phyloP scores from a whole-genome alignment of 2,797 vertebrate species.

The Nothura maculosa region DNA sequence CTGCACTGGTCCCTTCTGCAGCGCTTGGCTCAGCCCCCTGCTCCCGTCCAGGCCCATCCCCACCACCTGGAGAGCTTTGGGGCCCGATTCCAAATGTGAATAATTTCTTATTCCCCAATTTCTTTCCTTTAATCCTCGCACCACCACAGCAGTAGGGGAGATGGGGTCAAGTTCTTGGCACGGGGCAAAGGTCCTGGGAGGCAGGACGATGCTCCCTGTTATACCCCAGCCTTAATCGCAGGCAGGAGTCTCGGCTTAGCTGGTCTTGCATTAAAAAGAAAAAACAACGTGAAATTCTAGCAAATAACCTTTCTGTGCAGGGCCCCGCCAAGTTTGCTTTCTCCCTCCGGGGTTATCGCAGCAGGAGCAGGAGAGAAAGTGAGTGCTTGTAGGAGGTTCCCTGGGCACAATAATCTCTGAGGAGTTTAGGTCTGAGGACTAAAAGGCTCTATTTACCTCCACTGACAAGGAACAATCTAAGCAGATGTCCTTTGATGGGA shows the following conservation, averaged over 20 bases:
- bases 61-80: fast-evolving
- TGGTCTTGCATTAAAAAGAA: not conserved
- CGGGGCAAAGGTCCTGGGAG: too few species aligned
- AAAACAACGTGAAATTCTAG: constrained; percentile 35
- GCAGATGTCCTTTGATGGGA: constrained; percentile 89
- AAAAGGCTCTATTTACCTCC: constrained; percentile 85
- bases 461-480: constrained; percentile 82
- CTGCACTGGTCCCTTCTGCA: too few species aligned
- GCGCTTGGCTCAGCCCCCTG: not conserved
- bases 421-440: constrained; percentile 78
- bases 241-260: constrained; percentile 19
- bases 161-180: not conserved
- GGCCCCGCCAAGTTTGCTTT: constrained; percentile 79
- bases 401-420: constrained; percentile 70
- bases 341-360: constrained; percentile 75
- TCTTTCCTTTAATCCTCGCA: not conserved
- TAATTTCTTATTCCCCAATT: fast-evolving
- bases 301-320: constrained; percentile 52
- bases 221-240: not conserved
- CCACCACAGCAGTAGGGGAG: fast-evolving
- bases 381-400: constrained; percentile 75
- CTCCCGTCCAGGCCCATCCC: not conserved
- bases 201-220: not conserved
- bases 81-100: not conserved
- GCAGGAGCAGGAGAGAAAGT: constrained; percentile 75